These are phyloP conservation scores for Patella vulgata DNA, from an alignment of 1,140 invertebrate genomes.

Conservation along the genomic window DNA sequence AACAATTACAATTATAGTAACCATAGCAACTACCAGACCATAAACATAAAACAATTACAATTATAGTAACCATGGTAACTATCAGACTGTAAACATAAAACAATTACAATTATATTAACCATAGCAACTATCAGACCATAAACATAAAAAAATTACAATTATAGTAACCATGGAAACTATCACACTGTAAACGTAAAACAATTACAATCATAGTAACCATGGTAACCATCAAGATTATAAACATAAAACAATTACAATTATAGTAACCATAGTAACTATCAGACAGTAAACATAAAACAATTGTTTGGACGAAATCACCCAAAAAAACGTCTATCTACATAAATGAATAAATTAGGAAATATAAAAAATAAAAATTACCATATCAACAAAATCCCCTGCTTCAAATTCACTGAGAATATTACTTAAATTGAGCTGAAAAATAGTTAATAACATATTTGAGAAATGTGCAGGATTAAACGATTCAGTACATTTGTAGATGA, in stretches of 20 bases:
- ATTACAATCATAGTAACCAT: slow-evolving; percentile 33
- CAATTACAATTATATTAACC: slow-evolving; percentile 29
- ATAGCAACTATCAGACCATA: slow-evolving; percentile 60
- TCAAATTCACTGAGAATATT: slow-evolving; percentile 67
- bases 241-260: slow-evolving; percentile 3
- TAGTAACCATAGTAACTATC: neutral
- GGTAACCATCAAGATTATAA: slow-evolving; percentile 59
- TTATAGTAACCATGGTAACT: neutral
- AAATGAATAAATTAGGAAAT: neutral
- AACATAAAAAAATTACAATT: slow-evolving; percentile 9
- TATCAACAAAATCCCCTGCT: slow-evolving; percentile 65
- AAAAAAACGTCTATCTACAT: neutral
- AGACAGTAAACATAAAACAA: slow-evolving; percentile 14
- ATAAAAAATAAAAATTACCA: slow-evolving; percentile 51
- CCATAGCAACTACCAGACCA: slow-evolving; percentile 61
- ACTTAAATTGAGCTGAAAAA: slow-evolving; percentile 59
- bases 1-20: slow-evolving; percentile 16
- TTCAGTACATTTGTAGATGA: neutral
- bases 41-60: slow-evolving; percentile 18
- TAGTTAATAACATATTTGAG: slow-evolving; percentile 3
- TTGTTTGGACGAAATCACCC: neutral
- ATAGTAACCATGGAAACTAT: neutral
- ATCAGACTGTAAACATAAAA: slow-evolving; percentile 6
- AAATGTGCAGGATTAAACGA: slow-evolving; percentile 2
- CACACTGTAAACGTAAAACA: slow-evolving; percentile 13